Percentiles rank a stretch among this genome's conserved stretches.
Conservation (phyloP, 2,113 vertebrate species). For the Synodontis membranacea region DNA sequence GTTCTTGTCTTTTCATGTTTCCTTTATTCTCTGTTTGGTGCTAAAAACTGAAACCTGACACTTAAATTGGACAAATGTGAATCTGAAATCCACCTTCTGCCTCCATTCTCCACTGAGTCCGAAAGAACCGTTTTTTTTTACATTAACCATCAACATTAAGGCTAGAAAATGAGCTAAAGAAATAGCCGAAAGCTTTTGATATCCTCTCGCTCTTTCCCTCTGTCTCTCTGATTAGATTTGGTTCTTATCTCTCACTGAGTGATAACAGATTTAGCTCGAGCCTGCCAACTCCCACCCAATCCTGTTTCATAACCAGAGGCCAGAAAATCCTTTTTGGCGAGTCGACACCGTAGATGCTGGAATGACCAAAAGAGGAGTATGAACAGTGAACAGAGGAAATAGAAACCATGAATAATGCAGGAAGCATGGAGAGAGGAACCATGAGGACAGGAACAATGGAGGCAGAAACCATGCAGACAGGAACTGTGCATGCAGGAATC, state of each 20-base stretch:
- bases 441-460: neutral
- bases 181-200: slow-evolving; percentile 15
- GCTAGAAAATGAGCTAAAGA: slow-evolving; percentile 17
- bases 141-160: slow-evolving; percentile 14
- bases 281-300: slow-evolving; percentile 49
- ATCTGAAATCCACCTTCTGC: neutral
- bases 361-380: slow-evolving; percentile 38
- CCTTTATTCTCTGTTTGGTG: neutral
- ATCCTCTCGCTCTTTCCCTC: neutral
- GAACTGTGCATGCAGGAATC: neutral
- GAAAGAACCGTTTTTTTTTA: neutral
- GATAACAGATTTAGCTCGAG: slow-evolving; percentile 50
- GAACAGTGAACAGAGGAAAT: slow-evolving; percentile 2
- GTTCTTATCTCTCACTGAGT: slow-evolving; percentile 48
- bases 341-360: slow-evolving; percentile 37
- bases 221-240: slow-evolving; percentile 45
- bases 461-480: neutral
- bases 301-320: slow-evolving; percentile 37
- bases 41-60: neutral
- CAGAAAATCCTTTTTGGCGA: slow-evolving; percentile 47
- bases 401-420: slow-evolving; percentile 19
- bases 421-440: neutral
- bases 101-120: too few species aligned
- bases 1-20: neutral
- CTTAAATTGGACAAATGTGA: neutral